Evolutionary conservation across 1,140 invertebrate species (phyloP).

Genomic region (Polyergus mexicanus): DNA sequence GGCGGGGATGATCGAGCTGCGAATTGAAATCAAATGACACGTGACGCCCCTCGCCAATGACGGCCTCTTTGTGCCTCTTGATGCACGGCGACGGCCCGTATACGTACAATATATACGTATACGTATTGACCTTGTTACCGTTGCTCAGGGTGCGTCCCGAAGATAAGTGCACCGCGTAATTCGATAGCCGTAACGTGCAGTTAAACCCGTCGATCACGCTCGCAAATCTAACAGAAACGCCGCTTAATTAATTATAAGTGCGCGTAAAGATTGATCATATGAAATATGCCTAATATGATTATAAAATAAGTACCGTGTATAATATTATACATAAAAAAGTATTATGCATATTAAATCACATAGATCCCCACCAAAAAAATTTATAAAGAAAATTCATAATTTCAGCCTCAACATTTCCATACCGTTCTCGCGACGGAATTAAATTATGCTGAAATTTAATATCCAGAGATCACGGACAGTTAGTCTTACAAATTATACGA

Average conservation of each 20-base stretch:
- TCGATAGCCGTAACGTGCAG: slow-evolving; percentile 4
- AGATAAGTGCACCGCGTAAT: slow-evolving; percentile 17
- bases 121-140: slow-evolving; percentile 50
- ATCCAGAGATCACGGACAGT: slow-evolving; percentile 4
- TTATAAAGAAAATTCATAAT: not conserved
- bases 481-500: slow-evolving; percentile 46
- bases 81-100: slow-evolving; percentile 26
- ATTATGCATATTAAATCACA: not conserved
- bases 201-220: slow-evolving; percentile 1
- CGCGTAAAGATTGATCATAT: not conserved
- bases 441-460: slow-evolving; percentile 45
- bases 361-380: not conserved
- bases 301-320: not conserved
- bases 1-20: slow-evolving; percentile 62
- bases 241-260: slow-evolving; percentile 11
- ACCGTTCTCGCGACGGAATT: slow-evolving; percentile 9
- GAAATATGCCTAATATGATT: not conserved
- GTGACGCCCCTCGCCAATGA: slow-evolving; percentile 74
- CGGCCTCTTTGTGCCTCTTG: slow-evolving; percentile 53
- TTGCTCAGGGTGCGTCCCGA: slow-evolving; percentile 12
- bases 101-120: not conserved
- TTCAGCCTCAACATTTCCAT: not conserved
- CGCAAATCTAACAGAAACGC: not conserved
- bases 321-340: not conserved
- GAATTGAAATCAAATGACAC: slow-evolving; percentile 82